A percentile compares a stretch with the other conserved stretches of the same genome.
These are phyloP conservation scores for Menura novaehollandiae DNA, from an alignment of 2,113 vertebrate genomes.

Conservation along the genomic window DNA sequence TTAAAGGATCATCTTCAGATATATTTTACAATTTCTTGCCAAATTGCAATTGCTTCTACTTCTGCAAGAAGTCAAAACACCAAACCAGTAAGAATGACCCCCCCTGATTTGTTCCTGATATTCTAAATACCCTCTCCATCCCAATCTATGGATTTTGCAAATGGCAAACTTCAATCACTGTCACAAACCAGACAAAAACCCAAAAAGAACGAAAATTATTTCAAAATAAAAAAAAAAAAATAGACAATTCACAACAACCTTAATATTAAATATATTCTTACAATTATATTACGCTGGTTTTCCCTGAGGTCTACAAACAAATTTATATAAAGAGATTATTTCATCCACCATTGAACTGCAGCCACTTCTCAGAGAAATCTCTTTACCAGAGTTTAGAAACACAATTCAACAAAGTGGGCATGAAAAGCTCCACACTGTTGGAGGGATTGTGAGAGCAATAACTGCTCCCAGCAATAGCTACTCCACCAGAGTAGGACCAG, in stretches of 20 bases:
- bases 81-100: background rate
- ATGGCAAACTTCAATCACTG: background rate
- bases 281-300: conserved; percentile 25
- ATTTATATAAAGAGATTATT: conserved; percentile 59
- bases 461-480: background rate
- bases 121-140: background rate
- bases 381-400: conserved; percentile 21
- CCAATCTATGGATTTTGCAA: background rate
- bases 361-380: conserved; percentile 55
- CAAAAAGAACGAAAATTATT: background rate
- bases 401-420: background rate
- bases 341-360: conserved; percentile 63
- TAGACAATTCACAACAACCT: conserved; percentile 12
- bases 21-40: background rate
- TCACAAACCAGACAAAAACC: background rate
- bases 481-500: background rate
- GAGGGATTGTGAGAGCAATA: background rate
- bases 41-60: background rate
- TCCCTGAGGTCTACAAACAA: conserved; percentile 38
- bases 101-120: background rate
- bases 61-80: background rate
- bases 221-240: background rate
- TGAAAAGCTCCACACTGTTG: background rate
- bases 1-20: background rate
- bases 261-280: conserved; percentile 65